Evolutionary conservation across 2,888 invertebrate genomes (phyloP).

Genomic region (Lycophotia porphyrea): DNA sequence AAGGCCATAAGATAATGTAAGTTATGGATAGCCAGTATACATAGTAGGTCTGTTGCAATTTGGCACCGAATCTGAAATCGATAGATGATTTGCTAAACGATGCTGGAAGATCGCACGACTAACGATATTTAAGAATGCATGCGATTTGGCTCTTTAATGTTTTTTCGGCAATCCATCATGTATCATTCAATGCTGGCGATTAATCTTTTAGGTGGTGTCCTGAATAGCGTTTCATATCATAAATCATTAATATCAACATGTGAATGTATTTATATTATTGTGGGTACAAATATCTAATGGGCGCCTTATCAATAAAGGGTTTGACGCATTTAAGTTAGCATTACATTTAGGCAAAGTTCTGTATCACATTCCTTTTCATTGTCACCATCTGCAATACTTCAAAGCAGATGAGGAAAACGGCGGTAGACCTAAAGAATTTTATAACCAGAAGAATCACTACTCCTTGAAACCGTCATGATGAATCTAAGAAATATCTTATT

Average conservation of each 20-base stretch:
- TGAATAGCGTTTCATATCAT: neutral
- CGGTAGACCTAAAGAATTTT: neutral
- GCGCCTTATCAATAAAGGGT: neutral
- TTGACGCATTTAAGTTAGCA: neutral
- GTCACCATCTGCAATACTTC: neutral
- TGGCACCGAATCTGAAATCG: conserved; percentile 47
- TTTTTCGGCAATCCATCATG: neutral
- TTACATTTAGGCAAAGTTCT: neutral
- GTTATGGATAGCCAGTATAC: neutral
- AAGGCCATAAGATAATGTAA: neutral
- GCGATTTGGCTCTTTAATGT: neutral
- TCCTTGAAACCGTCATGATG: neutral
- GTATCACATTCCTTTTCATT: neutral
- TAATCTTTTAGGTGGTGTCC: neutral
- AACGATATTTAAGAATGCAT: conserved; percentile 24
- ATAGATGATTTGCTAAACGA: conserved; percentile 40
- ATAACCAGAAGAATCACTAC: neutral
- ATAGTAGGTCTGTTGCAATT: conserved; percentile 11
- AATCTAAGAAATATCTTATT: neutral
- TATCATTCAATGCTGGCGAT: neutral
- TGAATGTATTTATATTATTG: neutral
- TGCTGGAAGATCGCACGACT: neutral
- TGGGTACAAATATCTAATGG: neutral
- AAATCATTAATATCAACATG: neutral
- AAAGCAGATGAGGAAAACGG: neutral